These are phyloP conservation scores for Stenoptilia bipunctidactyla DNA, from an alignment of 2,888 invertebrate species.

Conservation along the genomic window DNA sequence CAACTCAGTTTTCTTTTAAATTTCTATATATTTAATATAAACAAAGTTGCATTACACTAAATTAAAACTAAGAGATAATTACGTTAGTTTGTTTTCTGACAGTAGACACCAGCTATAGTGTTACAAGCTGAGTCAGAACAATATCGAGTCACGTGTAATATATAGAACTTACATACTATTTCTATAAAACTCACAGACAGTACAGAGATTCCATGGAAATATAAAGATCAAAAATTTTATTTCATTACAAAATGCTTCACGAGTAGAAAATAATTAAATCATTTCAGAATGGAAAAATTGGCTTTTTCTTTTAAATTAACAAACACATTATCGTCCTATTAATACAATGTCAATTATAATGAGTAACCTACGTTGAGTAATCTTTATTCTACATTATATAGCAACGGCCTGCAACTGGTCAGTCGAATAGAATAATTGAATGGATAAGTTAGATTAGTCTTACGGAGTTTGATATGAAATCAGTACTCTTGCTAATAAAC, in stretches of 20 bases:
- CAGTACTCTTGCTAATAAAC: no score
- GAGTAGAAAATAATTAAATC: no score
- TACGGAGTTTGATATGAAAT: no score
- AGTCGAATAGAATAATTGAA: not conserved
- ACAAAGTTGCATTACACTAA: constrained; percentile 35
- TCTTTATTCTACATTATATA: constrained; percentile 4
- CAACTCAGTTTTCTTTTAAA: constrained; percentile 26
- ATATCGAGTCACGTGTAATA: not conserved
- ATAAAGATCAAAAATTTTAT: no score
- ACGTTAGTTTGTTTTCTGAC: constrained; percentile 34
- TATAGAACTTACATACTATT: not conserved
- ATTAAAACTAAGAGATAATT: constrained; percentile 24
- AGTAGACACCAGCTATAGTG: constrained; percentile 32
- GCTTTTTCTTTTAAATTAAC: no score
- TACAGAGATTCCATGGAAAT: no score
- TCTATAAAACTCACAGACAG: not conserved
- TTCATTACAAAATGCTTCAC: no score
- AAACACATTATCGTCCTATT: no score
- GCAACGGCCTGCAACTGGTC: constrained; percentile 13
- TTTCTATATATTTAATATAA: constrained; percentile 36
- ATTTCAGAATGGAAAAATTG: no score
- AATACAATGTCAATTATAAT: no score
- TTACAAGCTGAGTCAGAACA: constrained; percentile 22
- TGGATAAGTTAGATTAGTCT: no score
- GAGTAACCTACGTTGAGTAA: constrained; percentile 6